These are phyloP conservation scores for Acanthiza pusilla DNA, from an alignment of 2,797 vertebrate genomes.

Conservation along the genomic window DNA sequence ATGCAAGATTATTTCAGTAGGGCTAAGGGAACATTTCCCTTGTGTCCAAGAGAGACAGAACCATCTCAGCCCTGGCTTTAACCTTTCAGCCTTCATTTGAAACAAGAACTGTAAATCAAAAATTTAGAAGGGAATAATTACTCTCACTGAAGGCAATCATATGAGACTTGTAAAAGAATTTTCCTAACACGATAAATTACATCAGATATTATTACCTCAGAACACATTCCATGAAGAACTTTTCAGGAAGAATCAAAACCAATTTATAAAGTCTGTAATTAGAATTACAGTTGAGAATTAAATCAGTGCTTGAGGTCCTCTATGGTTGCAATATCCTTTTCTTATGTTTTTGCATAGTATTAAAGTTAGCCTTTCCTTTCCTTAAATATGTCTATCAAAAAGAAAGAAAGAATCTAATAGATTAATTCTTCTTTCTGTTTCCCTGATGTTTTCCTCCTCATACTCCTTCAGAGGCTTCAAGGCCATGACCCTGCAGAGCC, in stretches of 20 bases:
- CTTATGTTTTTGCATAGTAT: slow-evolving; percentile 28
- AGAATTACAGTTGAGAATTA: slow-evolving; percentile 53
- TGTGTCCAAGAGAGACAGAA: background rate
- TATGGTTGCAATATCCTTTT: slow-evolving; percentile 35
- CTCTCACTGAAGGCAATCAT: slow-evolving; percentile 31
- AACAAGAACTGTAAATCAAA: slow-evolving; percentile 42
- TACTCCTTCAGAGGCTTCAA: background rate
- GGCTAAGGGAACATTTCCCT: background rate
- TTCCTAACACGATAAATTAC: slow-evolving; percentile 46
- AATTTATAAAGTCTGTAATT: slow-evolving; percentile 68
- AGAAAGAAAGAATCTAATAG: slow-evolving; percentile 6
- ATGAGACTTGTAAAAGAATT: slow-evolving; percentile 36
- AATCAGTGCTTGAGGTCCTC: slow-evolving; percentile 54
- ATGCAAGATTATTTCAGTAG: background rate
- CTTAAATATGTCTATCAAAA: slow-evolving; percentile 41
- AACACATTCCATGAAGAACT: slow-evolving; percentile 31
- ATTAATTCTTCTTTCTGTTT: slow-evolving; percentile 38
- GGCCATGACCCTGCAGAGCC: background rate
- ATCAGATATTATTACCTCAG: slow-evolving; percentile 50
- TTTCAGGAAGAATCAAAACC: slow-evolving; percentile 48
- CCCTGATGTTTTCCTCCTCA: background rate
- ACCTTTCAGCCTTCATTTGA: slow-evolving; percentile 22
- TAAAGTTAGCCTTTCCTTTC: slow-evolving; percentile 41
- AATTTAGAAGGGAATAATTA: slow-evolving; percentile 48
- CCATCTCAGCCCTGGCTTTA: background rate